Evolutionary conservation across 2,888 invertebrate species (phyloP).

Genomic region (Cybosia mesomella): DNA sequence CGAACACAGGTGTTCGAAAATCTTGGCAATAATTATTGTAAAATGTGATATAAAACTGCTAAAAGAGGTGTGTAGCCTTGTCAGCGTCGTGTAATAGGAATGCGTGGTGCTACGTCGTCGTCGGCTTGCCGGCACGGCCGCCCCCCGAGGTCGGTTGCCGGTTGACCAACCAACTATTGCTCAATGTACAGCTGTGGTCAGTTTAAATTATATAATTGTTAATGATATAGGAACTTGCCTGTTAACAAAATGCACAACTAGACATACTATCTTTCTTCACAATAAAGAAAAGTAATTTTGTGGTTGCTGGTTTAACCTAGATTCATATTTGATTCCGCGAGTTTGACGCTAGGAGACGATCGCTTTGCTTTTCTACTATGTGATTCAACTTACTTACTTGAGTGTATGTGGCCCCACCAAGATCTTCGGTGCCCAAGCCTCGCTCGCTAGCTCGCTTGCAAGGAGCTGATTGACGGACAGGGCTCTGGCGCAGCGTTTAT

Average conservation of each 20-base stretch:
- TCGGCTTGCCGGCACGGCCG: conserved; percentile 49
- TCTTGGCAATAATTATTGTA: conserved; percentile 46
- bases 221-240: conserved; percentile 8
- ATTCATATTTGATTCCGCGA: background rate
- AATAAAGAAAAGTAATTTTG: background rate
- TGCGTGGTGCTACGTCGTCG: conserved; percentile 45
- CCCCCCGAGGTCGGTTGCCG: conserved; percentile 60
- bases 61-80: conserved; percentile 43
- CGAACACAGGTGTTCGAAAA: conserved; percentile 31
- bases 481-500: too few species aligned
- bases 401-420: too few species aligned
- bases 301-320: background rate
- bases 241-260: background rate
- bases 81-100: conserved; percentile 34
- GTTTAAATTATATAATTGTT: conserved; percentile 63
- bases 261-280: background rate
- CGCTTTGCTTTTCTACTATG: too few species aligned
- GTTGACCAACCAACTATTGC: conserved; percentile 54
- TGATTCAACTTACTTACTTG: too few species aligned
- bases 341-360: too few species aligned
- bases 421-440: too few species aligned
- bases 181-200: conserved; percentile 58
- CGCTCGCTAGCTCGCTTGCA: too few species aligned
- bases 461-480: too few species aligned
- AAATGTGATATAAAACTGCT: conserved; percentile 43